Conservation (phyloP, 1,140 invertebrate species). For the Nasonia vitripennis region DNA sequence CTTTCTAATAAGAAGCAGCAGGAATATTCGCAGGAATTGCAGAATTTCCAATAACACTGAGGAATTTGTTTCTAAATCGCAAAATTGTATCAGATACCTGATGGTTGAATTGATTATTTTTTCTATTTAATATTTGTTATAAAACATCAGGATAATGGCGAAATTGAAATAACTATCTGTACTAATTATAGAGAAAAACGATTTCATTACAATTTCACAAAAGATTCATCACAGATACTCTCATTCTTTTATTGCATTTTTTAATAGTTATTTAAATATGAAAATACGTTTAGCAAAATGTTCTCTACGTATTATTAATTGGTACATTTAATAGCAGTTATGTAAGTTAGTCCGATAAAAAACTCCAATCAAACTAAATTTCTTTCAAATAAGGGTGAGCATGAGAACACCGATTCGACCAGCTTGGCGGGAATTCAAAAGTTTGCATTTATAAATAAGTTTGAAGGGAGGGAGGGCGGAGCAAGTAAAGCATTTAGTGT, state of each 20-base stretch:
- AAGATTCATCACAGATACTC: too few species aligned
- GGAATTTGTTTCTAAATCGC: too few species aligned
- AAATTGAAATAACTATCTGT: too few species aligned
- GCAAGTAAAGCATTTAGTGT: not conserved
- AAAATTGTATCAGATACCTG: too few species aligned
- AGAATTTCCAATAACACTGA: not conserved
- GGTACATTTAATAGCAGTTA: not conserved
- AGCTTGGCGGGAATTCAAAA: constrained; percentile 53
- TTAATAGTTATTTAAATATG: too few species aligned
- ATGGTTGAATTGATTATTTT: not conserved
- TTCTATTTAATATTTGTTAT: not conserved
- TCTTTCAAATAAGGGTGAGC: not conserved
- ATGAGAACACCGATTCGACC: constrained; percentile 53
- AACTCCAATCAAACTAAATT: not conserved
- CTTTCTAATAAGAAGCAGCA: not conserved
- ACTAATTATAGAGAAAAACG: too few species aligned
- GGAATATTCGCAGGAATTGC: not conserved
- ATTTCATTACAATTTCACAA: too few species aligned
- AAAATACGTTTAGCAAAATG: too few species aligned
- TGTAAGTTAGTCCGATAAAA: not conserved
- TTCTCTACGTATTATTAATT: too few species aligned
- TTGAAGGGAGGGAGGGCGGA: not conserved
- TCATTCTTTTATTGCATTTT: too few species aligned
- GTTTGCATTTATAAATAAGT: constrained; percentile 34
- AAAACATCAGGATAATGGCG: not conserved